Evolutionary conservation across 1,140 invertebrate species (phyloP).

Genomic region (Drosophila rhopaloa): DNA sequence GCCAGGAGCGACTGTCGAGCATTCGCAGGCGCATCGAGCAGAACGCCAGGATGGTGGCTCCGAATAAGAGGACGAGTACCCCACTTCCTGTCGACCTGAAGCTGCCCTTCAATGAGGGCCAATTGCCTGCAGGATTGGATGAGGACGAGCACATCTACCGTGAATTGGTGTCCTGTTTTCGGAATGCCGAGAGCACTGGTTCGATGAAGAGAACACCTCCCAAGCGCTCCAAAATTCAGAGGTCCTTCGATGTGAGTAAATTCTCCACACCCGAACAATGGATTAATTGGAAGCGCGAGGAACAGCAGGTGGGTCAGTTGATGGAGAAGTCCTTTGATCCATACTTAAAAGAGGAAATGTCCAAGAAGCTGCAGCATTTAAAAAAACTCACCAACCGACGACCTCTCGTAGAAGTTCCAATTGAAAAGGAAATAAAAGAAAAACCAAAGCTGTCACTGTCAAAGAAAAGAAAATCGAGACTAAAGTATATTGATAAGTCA

Average conservation of each 20-base stretch:
- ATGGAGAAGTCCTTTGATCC: not conserved
- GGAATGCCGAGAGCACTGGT: not conserved
- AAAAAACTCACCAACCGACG: not conserved
- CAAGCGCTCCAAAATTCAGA: not conserved
- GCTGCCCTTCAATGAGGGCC: not conserved
- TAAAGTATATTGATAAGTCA: not conserved
- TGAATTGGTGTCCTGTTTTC: constrained; percentile 43
- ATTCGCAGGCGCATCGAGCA: constrained; percentile 38
- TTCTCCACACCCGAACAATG: constrained; percentile 3
- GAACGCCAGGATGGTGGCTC: constrained; percentile 21
- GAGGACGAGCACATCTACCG: constrained; percentile 23
- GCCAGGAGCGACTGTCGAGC: constrained; percentile 25
- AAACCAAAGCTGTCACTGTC: too few species aligned
- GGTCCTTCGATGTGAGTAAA: too few species aligned
- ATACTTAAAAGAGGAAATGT: constrained; percentile 6
- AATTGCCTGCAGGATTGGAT: not conserved
- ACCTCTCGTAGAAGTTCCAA: not conserved
- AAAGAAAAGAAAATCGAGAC: not conserved
- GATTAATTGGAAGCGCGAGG: constrained; percentile 2
- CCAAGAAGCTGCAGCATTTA: not conserved
- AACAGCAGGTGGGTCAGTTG: not conserved
- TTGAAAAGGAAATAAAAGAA: not conserved
- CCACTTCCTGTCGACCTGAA: not conserved
- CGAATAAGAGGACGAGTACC: not conserved
- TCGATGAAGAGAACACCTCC: not conserved